Conservation (phyloP, 1,140 invertebrate genomes). For the Frieseomelitta varia region DNA sequence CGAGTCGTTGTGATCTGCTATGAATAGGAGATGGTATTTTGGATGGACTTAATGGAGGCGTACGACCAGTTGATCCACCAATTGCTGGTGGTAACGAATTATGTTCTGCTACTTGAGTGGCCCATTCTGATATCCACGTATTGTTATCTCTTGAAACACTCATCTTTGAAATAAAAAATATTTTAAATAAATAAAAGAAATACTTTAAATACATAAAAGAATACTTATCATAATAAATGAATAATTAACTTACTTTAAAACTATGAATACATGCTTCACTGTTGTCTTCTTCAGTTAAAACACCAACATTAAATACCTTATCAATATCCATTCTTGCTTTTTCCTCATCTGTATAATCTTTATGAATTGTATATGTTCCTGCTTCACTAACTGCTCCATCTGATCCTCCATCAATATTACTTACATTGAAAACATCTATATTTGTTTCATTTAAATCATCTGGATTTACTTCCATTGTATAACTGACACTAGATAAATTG, state of each 20-base stretch:
- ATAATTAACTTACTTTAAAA: slow-evolving; percentile 66
- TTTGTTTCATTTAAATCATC: slow-evolving; percentile 57
- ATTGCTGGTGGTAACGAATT: slow-evolving; percentile 73
- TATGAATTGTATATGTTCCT: slow-evolving; percentile 94
- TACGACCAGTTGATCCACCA: slow-evolving; percentile 72
- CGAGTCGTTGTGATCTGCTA: slow-evolving; percentile 76
- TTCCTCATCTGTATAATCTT: slow-evolving; percentile 92
- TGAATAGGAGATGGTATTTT: slow-evolving; percentile 86
- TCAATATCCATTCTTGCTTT: slow-evolving; percentile 94
- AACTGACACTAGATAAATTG: slow-evolving; percentile 60
- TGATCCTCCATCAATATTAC: slow-evolving; percentile 66
- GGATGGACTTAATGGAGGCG: slow-evolving; percentile 85
- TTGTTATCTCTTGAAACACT: slow-evolving; percentile 68
- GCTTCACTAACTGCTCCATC: slow-evolving; percentile 89
- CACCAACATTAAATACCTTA: slow-evolving; percentile 86
- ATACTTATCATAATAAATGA: not conserved
- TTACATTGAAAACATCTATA: slow-evolving; percentile 72
- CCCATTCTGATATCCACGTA: slow-evolving; percentile 84
- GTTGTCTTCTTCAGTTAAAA: slow-evolving; percentile 78
- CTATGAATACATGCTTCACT: slow-evolving; percentile 79
- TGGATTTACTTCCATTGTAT: slow-evolving; percentile 54
- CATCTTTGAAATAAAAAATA: slow-evolving; percentile 54
- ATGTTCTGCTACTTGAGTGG: slow-evolving; percentile 82
- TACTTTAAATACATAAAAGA: slow-evolving; percentile 4
- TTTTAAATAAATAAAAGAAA: slow-evolving; percentile 8